Conservation (phyloP, 92 coral and sea anemone genomes). For the Umimayanthus kanabou region DNA sequence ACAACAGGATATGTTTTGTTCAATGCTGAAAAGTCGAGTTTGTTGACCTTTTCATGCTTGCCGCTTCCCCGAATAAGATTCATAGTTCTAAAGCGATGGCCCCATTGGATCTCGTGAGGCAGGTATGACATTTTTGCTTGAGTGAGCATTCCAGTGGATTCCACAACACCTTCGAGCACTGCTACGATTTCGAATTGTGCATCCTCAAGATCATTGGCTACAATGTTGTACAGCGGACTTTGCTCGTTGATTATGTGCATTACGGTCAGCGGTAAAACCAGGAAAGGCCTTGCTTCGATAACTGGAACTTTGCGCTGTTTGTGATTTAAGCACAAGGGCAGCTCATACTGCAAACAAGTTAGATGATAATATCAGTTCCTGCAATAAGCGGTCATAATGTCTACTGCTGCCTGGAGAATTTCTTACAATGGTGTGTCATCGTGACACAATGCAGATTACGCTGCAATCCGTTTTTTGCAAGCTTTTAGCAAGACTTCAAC, state of each 20-base stretch:
- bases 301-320: conserved; percentile 62
- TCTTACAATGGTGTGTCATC: not conserved
- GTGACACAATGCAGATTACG: not conserved
- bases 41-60: conserved; percentile 20
- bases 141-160: conserved; percentile 90
- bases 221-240: conserved; percentile 87
- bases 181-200: conserved; percentile 88
- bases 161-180: conserved; percentile 89
- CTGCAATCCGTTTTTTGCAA: not conserved
- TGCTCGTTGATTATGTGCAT: conserved; percentile 80
- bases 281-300: conserved; percentile 71
- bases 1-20: conserved; percentile 54
- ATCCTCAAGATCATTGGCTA: conserved; percentile 60
- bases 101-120: conserved; percentile 88
- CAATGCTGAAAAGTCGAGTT: conserved; percentile 66
- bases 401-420: not conserved
- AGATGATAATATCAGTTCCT: not conserved
- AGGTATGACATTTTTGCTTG: conserved; percentile 90
- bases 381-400: not conserved
- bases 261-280: conserved; percentile 80
- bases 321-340: conserved; percentile 64
- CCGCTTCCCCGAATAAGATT: not conserved
- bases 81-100: conserved; percentile 68
- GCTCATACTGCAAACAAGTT: conserved; percentile 47
- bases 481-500: not conserved